Conservation (phyloP, 2,113 vertebrate species). For the Cyphomyrus discorhynchus region DNA sequence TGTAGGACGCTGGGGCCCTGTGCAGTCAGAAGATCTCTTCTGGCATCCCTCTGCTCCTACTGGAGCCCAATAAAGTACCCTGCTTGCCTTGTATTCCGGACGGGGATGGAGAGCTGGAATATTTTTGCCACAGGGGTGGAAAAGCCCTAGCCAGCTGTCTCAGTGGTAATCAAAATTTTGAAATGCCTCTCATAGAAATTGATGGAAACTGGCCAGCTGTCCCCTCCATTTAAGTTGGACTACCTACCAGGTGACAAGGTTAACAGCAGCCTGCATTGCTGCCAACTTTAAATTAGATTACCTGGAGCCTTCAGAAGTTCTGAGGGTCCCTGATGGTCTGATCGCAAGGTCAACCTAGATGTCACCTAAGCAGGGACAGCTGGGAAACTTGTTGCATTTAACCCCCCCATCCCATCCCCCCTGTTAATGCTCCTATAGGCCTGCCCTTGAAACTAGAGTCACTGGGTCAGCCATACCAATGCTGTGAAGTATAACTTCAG, state of each 20-base stretch:
- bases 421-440: neutral
- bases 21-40: neutral
- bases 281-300: slow-evolving; percentile 23
- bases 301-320: slow-evolving; percentile 7
- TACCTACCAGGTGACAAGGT: slow-evolving; percentile 22
- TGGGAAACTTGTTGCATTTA: neutral
- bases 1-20: neutral
- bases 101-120: slow-evolving; percentile 5
- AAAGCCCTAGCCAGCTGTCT: slow-evolving; percentile 37
- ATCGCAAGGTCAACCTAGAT: neutral
- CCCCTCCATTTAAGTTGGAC: slow-evolving; percentile 16
- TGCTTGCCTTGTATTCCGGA: slow-evolving; percentile 5
- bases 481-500: neutral
- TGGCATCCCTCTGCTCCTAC: slow-evolving; percentile 4
- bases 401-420: neutral
- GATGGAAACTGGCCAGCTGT: slow-evolving; percentile 24
- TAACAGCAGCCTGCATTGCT: slow-evolving; percentile 18
- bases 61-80: neutral
- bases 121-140: slow-evolving; percentile 34
- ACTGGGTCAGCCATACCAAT: slow-evolving; percentile 19
- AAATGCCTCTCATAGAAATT: slow-evolving; percentile 21
- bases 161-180: slow-evolving; percentile 26
- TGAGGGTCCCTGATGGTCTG: neutral
- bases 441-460: neutral
- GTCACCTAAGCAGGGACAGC: neutral